These are phyloP conservation scores for Rhyacophila brunnea DNA, from an alignment of 1,140 invertebrate species.

Conservation along the genomic window DNA sequence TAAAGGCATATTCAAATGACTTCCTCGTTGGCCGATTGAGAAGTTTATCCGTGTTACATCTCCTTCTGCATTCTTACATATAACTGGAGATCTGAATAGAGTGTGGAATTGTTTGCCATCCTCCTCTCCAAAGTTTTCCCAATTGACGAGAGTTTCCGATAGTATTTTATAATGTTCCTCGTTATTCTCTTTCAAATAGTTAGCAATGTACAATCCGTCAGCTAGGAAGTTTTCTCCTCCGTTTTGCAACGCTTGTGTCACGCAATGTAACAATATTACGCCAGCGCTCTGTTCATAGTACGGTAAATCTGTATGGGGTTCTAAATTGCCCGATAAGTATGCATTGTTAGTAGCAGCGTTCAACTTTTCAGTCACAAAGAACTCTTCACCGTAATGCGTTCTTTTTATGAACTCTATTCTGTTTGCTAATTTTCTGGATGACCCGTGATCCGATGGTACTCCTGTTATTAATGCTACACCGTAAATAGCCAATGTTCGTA, in stretches of 20 bases:
- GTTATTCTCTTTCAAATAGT: slow-evolving; percentile 55
- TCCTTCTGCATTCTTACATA: slow-evolving; percentile 58
- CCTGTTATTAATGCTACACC: slow-evolving; percentile 61
- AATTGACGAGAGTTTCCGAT: slow-evolving; percentile 58
- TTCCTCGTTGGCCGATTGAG: slow-evolving; percentile 66
- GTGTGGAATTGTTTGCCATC: slow-evolving; percentile 58
- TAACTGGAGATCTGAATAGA: slow-evolving; percentile 60
- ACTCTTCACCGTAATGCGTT: slow-evolving; percentile 71
- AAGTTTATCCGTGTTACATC: slow-evolving; percentile 59
- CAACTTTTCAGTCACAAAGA: slow-evolving; percentile 61
- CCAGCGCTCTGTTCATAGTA: slow-evolving; percentile 72
- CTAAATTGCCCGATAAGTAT: slow-evolving; percentile 62
- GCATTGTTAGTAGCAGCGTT: slow-evolving; percentile 69
- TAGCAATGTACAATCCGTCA: slow-evolving; percentile 61
- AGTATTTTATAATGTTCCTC: slow-evolving; percentile 56
- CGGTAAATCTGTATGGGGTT: slow-evolving; percentile 68
- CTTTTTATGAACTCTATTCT: slow-evolving; percentile 63
- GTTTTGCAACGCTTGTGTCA: slow-evolving; percentile 58
- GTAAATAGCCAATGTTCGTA: slow-evolving; percentile 56
- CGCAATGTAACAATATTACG: slow-evolving; percentile 65
- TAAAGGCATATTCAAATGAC: slow-evolving; percentile 58
- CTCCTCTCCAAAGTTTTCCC: slow-evolving; percentile 65
- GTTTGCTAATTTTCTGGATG: slow-evolving; percentile 55
- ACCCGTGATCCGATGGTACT: slow-evolving; percentile 52
- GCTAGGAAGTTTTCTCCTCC: slow-evolving; percentile 64